Evolutionary conservation across 2,113 vertebrate species (phyloP), one percentile per base, ranked within the genome.

Genomic region (Ardeotis arabs): DNA sequence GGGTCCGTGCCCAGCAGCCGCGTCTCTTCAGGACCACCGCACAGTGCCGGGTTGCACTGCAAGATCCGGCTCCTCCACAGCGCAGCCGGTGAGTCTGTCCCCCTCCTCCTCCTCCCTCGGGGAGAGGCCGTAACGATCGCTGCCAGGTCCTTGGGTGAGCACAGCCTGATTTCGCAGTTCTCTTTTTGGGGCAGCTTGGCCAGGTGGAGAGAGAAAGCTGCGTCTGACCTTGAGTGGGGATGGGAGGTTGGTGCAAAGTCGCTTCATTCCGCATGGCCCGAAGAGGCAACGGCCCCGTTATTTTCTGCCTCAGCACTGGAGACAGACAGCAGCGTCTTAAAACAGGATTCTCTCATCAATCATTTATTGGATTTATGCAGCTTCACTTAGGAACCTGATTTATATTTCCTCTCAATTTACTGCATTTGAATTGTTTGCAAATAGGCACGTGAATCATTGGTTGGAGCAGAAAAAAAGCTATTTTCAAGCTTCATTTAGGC

Each of bases 311-410:
- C 81, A 44, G 74, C 63, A 23, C 81, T 25, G 78, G 45, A 94
- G 91, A 85, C 85, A 94, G 88, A 84, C 91, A 96, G 73, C 88
- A 85, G 80, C 3, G 0, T 66, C 94, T 97, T 93, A 86, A 92
- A 96, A 55, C 75, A 90, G 89, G 58, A 93, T 95, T 83, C 63
- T 92, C 82, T 91, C 97, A 96, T 97, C 95, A 95, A 97, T 97
- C 97, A 96, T 95, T 95, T 93, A 96, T 94, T 96, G 92, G 94
- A 90, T 95, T 94, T 94, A 94, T 90, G 96, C 96, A 96, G 96
- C 97, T 93, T 95, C 95, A 94, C 96, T 96, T 90, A 96, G 84
- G 89, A 95, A 80, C 76, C 84, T 96, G 93, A 94, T 92, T 96
- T 94, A 78, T 95, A 95, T 93, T 97, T 96, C 97, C 96, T 92